Base-by-base conservation (phyloP, 2,113 vertebrate genomes). In the Leucopsar rothschildi region DNA sequence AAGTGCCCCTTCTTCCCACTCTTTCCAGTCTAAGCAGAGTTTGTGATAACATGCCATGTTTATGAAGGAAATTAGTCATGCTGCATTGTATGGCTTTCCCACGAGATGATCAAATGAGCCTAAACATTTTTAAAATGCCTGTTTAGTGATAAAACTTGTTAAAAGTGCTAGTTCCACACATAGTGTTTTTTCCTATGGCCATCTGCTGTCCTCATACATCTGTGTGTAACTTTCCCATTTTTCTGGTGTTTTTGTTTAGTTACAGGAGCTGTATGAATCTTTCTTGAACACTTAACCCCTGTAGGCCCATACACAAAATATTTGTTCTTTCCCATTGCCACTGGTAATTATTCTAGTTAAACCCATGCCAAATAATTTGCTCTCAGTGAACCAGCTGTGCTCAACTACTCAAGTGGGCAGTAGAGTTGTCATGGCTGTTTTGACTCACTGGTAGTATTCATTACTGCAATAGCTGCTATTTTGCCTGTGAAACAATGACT, bases 241-340 rank as follows among this genome's bases (percentile, higher is more conserved):
- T 96, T 88, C 69, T 75, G 35, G 42, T 90, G 61, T 55, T 90
- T 88, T 86, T 78, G 44, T 92, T 84, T 56, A 84, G 44, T 84
- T 91, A 76, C 35, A 60, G 65, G 69, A 78, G 44, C 42, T 77
- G 10, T 72, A 37, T 2, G 4, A 76, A 61, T 44, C 20, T 79
- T 68, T 83, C 40, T 71, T 57, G 53, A 86, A 60, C 56, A 49
- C 28, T 64, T 81, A 61, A 56, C 9, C 24, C 24, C 33, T 73
- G 50, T 59, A 92, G 88, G 53, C 49, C 23, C 40, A 29, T 64
- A 60, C 28, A 68, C 4, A 2, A 76, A 77, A 44, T 68, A 70
- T 13, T 80, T 90, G 47, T 19, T 72, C 39, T 88, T 94, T 88
- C 37, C 40, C 4, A 2, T 71, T 83, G 40, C 44, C 88, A 5